Evolutionary conservation across 2,888 invertebrate genomes (phyloP).

Genomic region (Acleris literana): DNA sequence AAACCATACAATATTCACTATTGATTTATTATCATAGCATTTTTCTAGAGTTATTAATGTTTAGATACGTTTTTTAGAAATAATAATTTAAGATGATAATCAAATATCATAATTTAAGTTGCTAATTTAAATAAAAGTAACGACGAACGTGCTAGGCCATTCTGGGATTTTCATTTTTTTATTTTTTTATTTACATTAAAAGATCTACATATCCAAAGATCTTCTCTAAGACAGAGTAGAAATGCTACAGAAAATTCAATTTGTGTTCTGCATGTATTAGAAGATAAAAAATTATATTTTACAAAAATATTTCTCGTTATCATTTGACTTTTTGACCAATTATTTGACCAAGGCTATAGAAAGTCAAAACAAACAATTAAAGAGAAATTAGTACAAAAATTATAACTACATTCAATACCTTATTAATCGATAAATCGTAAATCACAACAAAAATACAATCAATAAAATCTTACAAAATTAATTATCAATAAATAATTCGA

Average conservation of each 20-base stretch:
- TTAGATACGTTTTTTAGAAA: no score
- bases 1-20: no score
- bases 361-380: not conserved
- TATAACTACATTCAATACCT: constrained; percentile 22
- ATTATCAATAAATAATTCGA: constrained; percentile 36
- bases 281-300: no score
- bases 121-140: not conserved
- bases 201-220: no score
- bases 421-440: constrained; percentile 24
- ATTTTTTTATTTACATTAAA: not conserved
- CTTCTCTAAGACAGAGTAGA: no score
- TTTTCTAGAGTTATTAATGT: no score
- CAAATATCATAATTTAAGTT: not conserved
- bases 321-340: no score
- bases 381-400: constrained; percentile 26
- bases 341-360: not conserved
- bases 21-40: no score
- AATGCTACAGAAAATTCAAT: no score
- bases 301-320: no score
- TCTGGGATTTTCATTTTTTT: not conserved
- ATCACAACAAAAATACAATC: constrained; percentile 35
- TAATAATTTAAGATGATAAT: no score
- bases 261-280: no score
- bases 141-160: constrained; percentile 12
- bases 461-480: constrained; percentile 29